These are phyloP conservation scores for Diploptera punctata DNA, from an alignment of 2,888 invertebrate species.

Conservation along the genomic window DNA sequence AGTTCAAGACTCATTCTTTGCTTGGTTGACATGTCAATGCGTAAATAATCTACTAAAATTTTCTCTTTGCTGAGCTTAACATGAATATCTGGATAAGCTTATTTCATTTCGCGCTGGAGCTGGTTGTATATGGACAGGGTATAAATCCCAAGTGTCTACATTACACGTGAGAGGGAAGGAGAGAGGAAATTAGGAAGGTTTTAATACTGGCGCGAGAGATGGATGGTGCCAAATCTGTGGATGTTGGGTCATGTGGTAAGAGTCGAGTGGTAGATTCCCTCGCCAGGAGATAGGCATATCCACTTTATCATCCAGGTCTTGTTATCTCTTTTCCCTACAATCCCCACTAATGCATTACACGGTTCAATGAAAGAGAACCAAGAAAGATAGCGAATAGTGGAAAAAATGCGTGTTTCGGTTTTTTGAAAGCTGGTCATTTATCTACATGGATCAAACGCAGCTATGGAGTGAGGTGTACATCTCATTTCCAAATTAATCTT, in stretches of 20 bases:
- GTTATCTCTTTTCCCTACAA: not conserved
- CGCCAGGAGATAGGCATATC: not conserved
- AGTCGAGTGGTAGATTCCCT: not conserved
- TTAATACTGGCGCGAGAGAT: not conserved
- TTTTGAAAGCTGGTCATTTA: not conserved
- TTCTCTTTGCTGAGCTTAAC: not conserved
- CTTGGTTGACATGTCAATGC: too few relatives aligned
- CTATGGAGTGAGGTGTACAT: not conserved
- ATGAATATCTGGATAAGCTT: not conserved
- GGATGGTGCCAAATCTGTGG: not conserved
- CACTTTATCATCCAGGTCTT: not conserved
- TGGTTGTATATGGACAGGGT: slow-evolving; percentile 8
- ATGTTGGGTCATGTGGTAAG: not conserved
- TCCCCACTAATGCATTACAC: not conserved
- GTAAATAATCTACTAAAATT: too few relatives aligned
- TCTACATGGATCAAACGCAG: not conserved
- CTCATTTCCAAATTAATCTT: not conserved
- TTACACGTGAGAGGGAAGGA: not conserved
- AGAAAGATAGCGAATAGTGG: not conserved
- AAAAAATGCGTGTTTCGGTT: not conserved
- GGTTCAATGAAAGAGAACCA: not conserved
- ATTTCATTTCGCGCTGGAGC: not conserved
- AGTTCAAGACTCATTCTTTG: too few relatives aligned
- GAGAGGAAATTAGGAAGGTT: not conserved
- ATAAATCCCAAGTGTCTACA: slow-evolving; percentile 13